Conservation (phyloP, 2,113 vertebrate genomes). For the Tragelaphus strepsiceros region DNA sequence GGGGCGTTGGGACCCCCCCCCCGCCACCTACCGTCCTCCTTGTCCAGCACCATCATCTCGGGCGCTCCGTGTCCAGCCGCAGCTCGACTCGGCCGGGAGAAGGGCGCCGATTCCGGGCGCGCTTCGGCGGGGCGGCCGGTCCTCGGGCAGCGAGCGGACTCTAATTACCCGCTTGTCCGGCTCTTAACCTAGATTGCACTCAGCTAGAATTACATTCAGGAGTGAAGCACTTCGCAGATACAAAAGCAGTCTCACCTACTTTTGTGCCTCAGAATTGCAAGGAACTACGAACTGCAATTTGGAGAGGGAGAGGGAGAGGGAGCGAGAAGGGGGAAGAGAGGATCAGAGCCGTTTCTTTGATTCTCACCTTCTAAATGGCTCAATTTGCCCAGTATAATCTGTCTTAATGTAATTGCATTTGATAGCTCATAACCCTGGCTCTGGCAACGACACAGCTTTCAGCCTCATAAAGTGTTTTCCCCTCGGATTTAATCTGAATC, state of each 20-base stretch:
- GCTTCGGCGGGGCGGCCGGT: slow-evolving; percentile 80
- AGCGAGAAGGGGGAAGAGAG: slow-evolving; percentile 61
- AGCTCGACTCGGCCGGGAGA: slow-evolving; percentile 79
- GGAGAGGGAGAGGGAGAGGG: slow-evolving; percentile 49
- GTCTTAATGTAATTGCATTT: slow-evolving; percentile 86
- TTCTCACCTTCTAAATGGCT: slow-evolving; percentile 86
- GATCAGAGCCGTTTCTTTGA: slow-evolving; percentile 81
- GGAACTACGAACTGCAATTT: slow-evolving; percentile 84
- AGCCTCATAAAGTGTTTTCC: slow-evolving; percentile 82
- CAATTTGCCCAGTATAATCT: slow-evolving; percentile 86
- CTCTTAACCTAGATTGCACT: slow-evolving; percentile 87
- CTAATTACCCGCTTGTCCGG: slow-evolving; percentile 87
- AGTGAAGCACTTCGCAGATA: slow-evolving; percentile 84
- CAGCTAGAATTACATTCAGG: slow-evolving; percentile 85
- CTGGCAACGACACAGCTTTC: slow-evolving; percentile 80
- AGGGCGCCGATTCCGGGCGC: slow-evolving; percentile 78
- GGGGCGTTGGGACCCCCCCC: slow-evolving; percentile 61
- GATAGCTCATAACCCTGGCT: slow-evolving; percentile 84
- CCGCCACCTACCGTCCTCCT: slow-evolving; percentile 98
- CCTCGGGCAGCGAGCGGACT: slow-evolving; percentile 82
- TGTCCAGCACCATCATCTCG: slow-evolving; percentile 99
- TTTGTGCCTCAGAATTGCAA: slow-evolving; percentile 82
- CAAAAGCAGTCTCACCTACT: slow-evolving; percentile 85
- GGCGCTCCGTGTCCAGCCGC: slow-evolving; percentile 92
- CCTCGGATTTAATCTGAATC: slow-evolving; percentile 85